Evolutionary conservation across 2,888 invertebrate species (phyloP).

Genomic region (Drepana falcataria): DNA sequence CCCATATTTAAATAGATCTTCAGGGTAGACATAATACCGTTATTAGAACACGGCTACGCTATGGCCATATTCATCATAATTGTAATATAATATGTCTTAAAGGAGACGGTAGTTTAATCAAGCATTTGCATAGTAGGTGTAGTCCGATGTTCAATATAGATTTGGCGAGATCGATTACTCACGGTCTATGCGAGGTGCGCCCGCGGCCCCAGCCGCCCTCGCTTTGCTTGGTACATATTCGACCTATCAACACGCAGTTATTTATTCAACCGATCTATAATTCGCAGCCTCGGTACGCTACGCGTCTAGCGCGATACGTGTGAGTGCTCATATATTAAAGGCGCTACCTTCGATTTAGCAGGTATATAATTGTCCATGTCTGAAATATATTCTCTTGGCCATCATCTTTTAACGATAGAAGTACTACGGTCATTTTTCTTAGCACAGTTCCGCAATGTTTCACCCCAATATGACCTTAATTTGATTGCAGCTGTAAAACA

Average conservation of each 20-base stretch:
- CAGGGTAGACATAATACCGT: too few relatives aligned
- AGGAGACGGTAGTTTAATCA: background rate
- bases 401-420: background rate
- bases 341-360: background rate
- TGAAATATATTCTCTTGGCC: background rate
- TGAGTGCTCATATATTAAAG: background rate
- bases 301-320: background rate
- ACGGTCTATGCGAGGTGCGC: slow-evolving; percentile 31
- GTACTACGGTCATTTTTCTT: background rate
- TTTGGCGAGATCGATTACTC: slow-evolving; percentile 3
- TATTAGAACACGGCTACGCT: too few relatives aligned
- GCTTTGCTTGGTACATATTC: slow-evolving; percentile 36
- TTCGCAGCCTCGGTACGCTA: slow-evolving; percentile 10
- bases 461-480: background rate
- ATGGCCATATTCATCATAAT: too few relatives aligned
- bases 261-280: slow-evolving; percentile 45
- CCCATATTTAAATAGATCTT: too few relatives aligned
- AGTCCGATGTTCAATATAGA: background rate
- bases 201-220: slow-evolving; percentile 34
- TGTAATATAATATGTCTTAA: too few relatives aligned
- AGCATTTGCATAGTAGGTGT: background rate
- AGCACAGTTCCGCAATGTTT: background rate
- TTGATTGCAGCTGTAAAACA: background rate
- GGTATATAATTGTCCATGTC: background rate
- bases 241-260: slow-evolving; percentile 44